phyloP scores from a whole-genome alignment of 1,140 invertebrate genomes.

The Caenorhabditis brenneri region DNA sequence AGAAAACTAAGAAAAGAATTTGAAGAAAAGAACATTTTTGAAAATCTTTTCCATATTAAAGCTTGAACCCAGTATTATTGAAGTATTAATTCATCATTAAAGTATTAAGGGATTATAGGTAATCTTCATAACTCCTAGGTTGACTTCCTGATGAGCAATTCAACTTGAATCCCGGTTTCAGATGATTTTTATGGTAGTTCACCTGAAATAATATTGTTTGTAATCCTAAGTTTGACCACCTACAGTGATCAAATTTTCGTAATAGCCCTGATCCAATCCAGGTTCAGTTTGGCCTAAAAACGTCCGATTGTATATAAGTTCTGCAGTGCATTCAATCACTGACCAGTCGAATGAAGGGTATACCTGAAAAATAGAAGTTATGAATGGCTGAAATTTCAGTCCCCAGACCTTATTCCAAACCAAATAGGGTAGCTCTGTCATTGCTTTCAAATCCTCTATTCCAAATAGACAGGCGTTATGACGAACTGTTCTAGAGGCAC shows the following conservation, averaged over 20 bases:
- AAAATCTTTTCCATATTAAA: too few relatives aligned
- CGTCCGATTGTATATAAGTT: neutral
- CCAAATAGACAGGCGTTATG: neutral
- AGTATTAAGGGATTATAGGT: neutral
- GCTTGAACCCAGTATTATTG: too few relatives aligned
- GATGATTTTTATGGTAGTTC: neutral
- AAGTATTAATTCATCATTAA: too few relatives aligned
- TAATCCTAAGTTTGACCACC: neutral
- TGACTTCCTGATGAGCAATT: neutral
- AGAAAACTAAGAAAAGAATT: too few relatives aligned
- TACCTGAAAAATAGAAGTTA: neutral
- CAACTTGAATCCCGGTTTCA: neutral
- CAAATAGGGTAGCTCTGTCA: neutral
- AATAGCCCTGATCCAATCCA: neutral
- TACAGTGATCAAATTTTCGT: neutral
- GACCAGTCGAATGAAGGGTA: neutral
- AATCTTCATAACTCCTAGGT: neutral
- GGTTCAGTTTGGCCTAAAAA: neutral
- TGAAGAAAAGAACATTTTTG: too few relatives aligned
- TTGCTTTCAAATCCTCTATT: neutral
- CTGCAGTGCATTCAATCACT: neutral
- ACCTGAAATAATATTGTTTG: neutral
- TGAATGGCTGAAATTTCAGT: neutral
- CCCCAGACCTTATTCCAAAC: neutral
- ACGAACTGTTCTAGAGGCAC: neutral